Conservation (phyloP, 2,888 invertebrate genomes). For the Pharmacophagus antenor region DNA sequence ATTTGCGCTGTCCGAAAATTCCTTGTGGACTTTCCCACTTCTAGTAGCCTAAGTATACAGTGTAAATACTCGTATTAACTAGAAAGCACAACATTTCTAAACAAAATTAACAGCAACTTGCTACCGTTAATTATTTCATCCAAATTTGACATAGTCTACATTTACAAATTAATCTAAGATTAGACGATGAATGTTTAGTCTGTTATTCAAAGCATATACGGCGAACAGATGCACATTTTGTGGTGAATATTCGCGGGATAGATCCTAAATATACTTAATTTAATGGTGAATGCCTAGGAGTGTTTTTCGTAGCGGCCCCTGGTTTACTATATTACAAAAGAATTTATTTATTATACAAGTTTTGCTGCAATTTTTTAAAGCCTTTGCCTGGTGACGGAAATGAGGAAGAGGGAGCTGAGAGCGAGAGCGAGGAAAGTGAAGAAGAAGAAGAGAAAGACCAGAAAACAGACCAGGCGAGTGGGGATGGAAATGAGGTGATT, state of each 20-base stretch:
- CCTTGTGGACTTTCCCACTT: too few species aligned
- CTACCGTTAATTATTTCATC: too few species aligned
- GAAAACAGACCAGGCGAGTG: constrained; percentile 3
- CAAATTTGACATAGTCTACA: too few species aligned
- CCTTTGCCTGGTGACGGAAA: constrained; percentile 35
- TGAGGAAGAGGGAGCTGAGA: constrained; percentile 36
- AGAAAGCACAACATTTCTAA: too few species aligned
- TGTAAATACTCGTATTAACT: too few species aligned
- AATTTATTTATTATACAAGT: neutral
- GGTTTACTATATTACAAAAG: neutral
- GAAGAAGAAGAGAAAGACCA: constrained; percentile 49
- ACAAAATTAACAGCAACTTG: too few species aligned
- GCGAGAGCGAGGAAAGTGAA: constrained; percentile 45
- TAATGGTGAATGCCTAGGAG: neutral
- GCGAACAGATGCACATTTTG: neutral
- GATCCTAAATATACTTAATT: too few species aligned
- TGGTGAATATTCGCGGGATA: neutral
- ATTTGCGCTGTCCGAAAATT: too few species aligned
- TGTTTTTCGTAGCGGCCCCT: neutral
- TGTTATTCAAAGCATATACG: neutral
- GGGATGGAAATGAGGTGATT: constrained; percentile 53
- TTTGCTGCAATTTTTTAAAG: constrained; percentile 33
- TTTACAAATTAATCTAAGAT: too few species aligned
- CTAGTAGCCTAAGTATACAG: too few species aligned
- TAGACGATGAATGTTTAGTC: neutral